phyloP scores from a whole-genome alignment of 2,888 invertebrate genomes.

The Yponomeuta sedellus region DNA sequence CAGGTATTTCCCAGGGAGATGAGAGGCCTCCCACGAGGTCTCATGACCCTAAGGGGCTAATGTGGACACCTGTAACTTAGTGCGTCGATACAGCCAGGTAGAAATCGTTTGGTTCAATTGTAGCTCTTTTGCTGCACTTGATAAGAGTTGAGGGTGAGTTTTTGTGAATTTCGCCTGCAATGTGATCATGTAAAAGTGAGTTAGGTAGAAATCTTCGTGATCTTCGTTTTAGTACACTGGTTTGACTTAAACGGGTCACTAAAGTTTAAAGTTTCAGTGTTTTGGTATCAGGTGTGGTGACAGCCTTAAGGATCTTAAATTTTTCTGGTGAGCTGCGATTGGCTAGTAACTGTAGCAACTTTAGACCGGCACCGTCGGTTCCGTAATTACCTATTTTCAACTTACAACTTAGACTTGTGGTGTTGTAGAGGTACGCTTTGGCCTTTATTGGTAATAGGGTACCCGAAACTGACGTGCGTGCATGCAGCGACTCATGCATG shows the following conservation, averaged over 20 bases:
- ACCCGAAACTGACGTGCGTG: too few relatives aligned
- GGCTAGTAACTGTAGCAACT: too few relatives aligned
- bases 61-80: constrained; percentile 6
- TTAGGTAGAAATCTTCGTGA: not conserved
- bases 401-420: too few relatives aligned
- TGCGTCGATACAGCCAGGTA: too few relatives aligned
- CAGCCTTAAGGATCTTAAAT: not conserved
- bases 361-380: too few relatives aligned
- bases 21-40: constrained; percentile 45
- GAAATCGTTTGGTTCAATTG: not conserved
- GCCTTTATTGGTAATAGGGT: too few relatives aligned
- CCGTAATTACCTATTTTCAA: too few relatives aligned
- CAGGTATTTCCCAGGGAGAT: constrained; percentile 71
- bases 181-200: not conserved
- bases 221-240: not conserved
- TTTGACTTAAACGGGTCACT: not conserved
- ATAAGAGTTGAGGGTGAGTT: not conserved
- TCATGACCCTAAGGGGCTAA: constrained; percentile 39
- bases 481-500: too few relatives aligned
- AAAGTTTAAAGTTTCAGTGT: not conserved
- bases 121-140: not conserved
- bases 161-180: not conserved
- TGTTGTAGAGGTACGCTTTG: too few relatives aligned
- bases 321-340: not conserved
- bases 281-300: not conserved